Evolutionary conservation across 2,797 vertebrate genomes (phyloP).

Genomic region (Eulemur coronatus): DNA sequence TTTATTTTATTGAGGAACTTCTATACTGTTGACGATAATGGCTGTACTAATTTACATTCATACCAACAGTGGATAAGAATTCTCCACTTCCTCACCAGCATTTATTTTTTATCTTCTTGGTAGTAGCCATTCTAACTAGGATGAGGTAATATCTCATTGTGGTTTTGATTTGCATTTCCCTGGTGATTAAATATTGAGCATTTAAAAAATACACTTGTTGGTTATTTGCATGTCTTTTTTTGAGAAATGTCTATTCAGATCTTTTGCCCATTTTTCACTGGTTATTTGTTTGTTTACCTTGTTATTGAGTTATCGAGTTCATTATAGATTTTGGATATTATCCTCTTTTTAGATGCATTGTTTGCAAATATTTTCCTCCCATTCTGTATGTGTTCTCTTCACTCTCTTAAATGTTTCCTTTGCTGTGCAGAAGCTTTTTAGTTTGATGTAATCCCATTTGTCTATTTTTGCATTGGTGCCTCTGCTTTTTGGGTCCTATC

Average conservation of each 20-base stretch:
- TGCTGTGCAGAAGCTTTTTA: not conserved
- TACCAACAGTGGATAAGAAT: not conserved
- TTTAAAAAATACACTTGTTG: not conserved
- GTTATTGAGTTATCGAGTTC: not conserved
- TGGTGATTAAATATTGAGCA: not conserved
- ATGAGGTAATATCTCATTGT: not conserved
- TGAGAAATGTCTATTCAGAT: not conserved
- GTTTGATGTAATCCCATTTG: not conserved
- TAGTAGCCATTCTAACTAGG: not conserved
- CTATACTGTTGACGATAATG: not conserved
- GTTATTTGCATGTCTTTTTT: not conserved
- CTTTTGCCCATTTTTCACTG: not conserved
- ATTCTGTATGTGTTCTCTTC: not conserved
- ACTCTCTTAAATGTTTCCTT: not conserved
- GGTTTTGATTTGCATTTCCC: not conserved
- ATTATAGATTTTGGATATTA: not conserved
- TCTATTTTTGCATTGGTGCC: not conserved
- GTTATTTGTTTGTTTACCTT: not conserved
- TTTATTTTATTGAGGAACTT: not conserved
- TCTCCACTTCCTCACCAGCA: not conserved
- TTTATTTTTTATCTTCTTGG: not conserved
- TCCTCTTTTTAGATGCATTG: not conserved
- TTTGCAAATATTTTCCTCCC: not conserved
- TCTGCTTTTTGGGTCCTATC: not conserved
- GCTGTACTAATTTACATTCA: not conserved